A percentile compares a stretch with the other conserved stretches of the same genome.
Evolutionary conservation across 2,113 vertebrate genomes (phyloP).

Genomic region (Merops nubicus): DNA sequence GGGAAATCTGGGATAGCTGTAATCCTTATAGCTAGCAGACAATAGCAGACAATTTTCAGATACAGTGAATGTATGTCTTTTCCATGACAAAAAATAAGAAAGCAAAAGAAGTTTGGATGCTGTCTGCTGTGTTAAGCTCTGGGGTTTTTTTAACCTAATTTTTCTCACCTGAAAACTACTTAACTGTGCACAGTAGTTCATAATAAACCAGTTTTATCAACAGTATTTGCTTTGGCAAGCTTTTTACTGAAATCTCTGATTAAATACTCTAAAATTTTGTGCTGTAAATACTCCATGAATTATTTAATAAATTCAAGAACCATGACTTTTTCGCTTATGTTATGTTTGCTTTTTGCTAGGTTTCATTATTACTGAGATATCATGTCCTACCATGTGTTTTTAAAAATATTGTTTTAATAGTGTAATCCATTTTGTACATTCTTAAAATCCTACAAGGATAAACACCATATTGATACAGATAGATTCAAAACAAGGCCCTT

Average conservation of each 20-base stretch:
- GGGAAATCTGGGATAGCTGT: neutral
- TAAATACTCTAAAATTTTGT: slow-evolving; percentile 5
- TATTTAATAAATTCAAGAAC: neutral
- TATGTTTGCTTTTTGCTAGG: neutral
- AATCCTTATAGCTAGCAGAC: neutral
- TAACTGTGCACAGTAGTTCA: neutral
- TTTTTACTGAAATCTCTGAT: neutral
- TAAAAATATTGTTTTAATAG: neutral
- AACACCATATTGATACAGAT: neutral
- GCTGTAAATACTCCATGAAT: neutral
- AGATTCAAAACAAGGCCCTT: neutral
- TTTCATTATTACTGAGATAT: neutral
- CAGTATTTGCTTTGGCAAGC: neutral
- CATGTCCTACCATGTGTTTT: neutral
- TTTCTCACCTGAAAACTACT: neutral
- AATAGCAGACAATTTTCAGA: neutral
- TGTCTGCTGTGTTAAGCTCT: neutral
- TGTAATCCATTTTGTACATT: neutral
- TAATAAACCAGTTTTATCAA: neutral
- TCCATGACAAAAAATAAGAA: neutral
- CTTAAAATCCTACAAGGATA: neutral
- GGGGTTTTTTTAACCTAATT: fast-evolving
- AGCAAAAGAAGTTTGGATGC: neutral
- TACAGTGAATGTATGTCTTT: neutral
- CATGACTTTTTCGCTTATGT: neutral